These are phyloP conservation scores for Pterobdella sp. DNA, from an alignment of 2,888 invertebrate species.

Conservation along the genomic window DNA sequence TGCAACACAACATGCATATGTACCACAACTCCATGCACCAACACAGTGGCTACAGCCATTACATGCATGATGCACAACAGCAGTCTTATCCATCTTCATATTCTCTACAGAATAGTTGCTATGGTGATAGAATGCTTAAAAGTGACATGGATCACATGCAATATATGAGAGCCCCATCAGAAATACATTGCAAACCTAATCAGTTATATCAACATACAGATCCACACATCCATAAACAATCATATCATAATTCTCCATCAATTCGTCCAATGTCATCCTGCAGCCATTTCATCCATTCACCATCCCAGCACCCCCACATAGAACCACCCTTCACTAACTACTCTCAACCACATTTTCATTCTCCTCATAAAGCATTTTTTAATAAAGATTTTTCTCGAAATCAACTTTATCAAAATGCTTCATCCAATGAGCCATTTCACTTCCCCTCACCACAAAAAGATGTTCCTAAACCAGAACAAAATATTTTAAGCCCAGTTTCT, in stretches of 20 bases:
- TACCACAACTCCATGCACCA: background rate
- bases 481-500: too few species aligned
- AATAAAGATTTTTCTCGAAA: too few species aligned
- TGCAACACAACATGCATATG: conserved; percentile 4
- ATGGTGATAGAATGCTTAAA: background rate
- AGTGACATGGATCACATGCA: background rate
- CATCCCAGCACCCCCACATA: background rate
- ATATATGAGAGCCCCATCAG: too few species aligned
- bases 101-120: background rate
- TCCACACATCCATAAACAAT: background rate
- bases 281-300: conserved; percentile 3
- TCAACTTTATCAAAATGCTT: background rate
- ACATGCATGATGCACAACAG: background rate
- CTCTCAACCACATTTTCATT: background rate
- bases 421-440: background rate
- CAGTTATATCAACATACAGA: background rate
- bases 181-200: too few species aligned
- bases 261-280: background rate
- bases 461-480: too few species aligned
- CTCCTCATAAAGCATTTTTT: background rate
- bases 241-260: background rate
- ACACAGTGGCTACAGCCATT: background rate
- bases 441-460: background rate
- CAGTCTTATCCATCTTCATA: background rate
- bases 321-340: background rate